These are phyloP conservation scores for Haliclystus octoradiatus DNA, from an alignment of 30 jellyfish, hydroid and myxozoan genomes.

Conservation along the genomic window DNA sequence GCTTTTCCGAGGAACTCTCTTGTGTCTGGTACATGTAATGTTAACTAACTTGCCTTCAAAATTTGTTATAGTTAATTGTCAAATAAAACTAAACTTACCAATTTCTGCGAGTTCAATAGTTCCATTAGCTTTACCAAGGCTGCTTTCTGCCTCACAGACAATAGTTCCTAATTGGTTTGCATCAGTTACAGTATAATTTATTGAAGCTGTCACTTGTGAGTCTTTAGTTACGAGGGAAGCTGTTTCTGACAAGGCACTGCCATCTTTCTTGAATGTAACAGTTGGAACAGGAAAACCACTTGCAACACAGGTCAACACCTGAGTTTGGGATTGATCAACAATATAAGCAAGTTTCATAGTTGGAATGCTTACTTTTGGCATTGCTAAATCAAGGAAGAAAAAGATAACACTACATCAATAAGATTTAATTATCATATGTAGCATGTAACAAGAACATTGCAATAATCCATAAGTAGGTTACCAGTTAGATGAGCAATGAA, in stretches of 20 bases:
- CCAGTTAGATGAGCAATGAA: too few relatives aligned
- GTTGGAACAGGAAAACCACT: slow-evolving; percentile 57
- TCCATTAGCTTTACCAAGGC: neutral
- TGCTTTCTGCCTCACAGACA: slow-evolving; percentile 13
- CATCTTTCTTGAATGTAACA: slow-evolving; percentile 12
- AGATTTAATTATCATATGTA: too few relatives aligned
- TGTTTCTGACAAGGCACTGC: neutral
- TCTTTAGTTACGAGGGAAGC: neutral
- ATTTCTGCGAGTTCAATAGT: slow-evolving; percentile 12
- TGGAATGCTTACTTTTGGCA: too few relatives aligned
- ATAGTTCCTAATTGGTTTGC: slow-evolving; percentile 5
- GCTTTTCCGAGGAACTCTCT: too few relatives aligned
- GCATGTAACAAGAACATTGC: too few relatives aligned
- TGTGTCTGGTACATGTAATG: too few relatives aligned
- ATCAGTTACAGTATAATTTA: neutral
- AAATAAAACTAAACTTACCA: slow-evolving; percentile 4
- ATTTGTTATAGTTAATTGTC: neutral
- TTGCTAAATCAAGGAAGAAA: too few relatives aligned
- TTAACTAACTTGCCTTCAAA: too few relatives aligned
- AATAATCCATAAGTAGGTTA: too few relatives aligned
- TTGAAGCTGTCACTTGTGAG: neutral
- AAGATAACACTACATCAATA: too few relatives aligned
- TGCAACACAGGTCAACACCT: slow-evolving; percentile 47
- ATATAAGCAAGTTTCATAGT: too few relatives aligned
- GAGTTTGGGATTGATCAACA: too few relatives aligned